These are phyloP conservation scores for Agrotis puta DNA, from an alignment of 2,888 invertebrate genomes.

Conservation along the genomic window DNA sequence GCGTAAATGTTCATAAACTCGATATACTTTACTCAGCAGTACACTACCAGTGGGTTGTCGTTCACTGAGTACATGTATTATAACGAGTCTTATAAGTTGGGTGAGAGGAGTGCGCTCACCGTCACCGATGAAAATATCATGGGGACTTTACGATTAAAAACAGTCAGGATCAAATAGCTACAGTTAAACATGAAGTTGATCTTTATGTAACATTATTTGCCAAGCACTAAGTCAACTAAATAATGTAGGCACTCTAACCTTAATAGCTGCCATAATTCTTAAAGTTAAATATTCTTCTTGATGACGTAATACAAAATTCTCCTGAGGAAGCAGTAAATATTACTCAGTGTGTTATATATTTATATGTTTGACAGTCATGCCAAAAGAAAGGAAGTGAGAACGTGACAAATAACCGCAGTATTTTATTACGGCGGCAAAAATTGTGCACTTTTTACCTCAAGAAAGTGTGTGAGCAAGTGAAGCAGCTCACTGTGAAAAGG, in stretches of 20 bases:
- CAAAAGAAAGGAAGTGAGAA: not conserved
- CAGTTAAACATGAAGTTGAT: conserved; percentile 74
- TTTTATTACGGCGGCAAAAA: conserved; percentile 55
- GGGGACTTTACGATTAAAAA: no score
- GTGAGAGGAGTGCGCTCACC: conserved; percentile 92
- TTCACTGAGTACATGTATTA: conserved; percentile 95
- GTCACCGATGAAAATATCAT: conserved; percentile 95
- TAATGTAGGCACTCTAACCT: not conserved
- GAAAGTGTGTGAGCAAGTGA: conserved; percentile 61
- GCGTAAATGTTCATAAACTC: no score
- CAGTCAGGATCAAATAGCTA: conserved; percentile 89
- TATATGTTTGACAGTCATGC: not conserved
- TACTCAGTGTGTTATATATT: no score
- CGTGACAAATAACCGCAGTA: conserved; percentile 59
- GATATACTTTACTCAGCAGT: no score
- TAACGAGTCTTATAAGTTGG: conserved; percentile 93
- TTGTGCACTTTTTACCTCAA: no score
- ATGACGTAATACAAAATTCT: no score
- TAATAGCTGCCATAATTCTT: not conserved
- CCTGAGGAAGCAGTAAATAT: no score
- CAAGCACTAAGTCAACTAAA: not conserved
- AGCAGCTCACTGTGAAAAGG: conserved; percentile 40
- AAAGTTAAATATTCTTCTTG: no score
- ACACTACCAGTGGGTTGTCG: no score
- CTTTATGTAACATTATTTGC: not conserved